Evolutionary conservation across 2,113 vertebrate genomes (phyloP), one percentile per base, ranked within the genome.

Genomic region (Willisornis vidua): DNA sequence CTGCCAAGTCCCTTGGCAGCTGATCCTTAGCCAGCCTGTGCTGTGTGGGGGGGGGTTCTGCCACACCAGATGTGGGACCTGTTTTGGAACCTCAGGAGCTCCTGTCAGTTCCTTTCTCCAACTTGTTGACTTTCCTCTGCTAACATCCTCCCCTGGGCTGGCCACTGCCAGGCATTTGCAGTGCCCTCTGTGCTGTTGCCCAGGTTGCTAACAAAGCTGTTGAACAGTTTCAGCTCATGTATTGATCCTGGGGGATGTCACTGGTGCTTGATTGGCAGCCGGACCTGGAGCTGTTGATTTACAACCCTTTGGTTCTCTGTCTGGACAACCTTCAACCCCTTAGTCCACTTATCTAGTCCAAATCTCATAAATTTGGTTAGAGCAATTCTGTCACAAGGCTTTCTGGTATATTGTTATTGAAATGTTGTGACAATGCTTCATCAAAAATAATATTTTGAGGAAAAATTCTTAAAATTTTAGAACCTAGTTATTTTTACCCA

Each of bases 261-360:
- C 7, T 33, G 20, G 16, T 16, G 1, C n/a, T 20, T 41, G 62
- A 75, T 12, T 79, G 79, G 39, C 75, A 71, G 31, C 12, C 78
- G 79, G 31, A n/a, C 41, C 74, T 88, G 7, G 19, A 16, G 9
- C 7, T 61, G 18, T 19, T 39, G 20, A 41, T 71, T 52, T 11
- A 51, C 28, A 82, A 26, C 18, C 1, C 26, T 49, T 62, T 22
- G 9, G 13, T 63, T 79, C 52, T 19, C 14, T 46, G 22, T 28
- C n/a, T 75, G 61, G 37, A 14, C 9, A 19, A 35, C 71, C 63
- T 86, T 71, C 28, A 39, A 24, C 11, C 19, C 31, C 3, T 6
- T 1, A 28, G 13, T 39, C 4, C 11, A 31, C 29, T 29, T 71
- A 20, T 3, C 15, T 6, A 33, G n/a, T 23, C 23, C 3, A 1